phyloP scores from a whole-genome alignment of 2,797 vertebrate genomes.

The Coregonus sp. region DNA sequence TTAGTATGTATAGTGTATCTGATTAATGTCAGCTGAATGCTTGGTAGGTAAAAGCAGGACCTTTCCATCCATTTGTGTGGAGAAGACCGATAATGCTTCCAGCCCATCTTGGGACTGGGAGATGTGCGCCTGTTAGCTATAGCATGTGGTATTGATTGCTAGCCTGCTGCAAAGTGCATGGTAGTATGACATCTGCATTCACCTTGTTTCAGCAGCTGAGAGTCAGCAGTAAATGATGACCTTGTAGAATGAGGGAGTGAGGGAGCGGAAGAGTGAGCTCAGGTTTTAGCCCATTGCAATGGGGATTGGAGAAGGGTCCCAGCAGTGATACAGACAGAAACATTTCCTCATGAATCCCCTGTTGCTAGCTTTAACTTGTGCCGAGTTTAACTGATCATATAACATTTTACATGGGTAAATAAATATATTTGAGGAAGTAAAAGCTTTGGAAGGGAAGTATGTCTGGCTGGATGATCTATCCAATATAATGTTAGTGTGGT shows the following conservation, averaged over 20 bases:
- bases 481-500: not conserved
- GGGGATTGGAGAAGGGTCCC: constrained; percentile 29
- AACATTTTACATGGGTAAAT: constrained; percentile 14
- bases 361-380: constrained; percentile 19
- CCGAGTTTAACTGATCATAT: constrained; percentile 10
- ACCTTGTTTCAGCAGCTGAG: constrained; percentile 54
- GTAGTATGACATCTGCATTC: constrained; percentile 57
- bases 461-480: not conserved
- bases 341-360: constrained; percentile 31
- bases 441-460: constrained; percentile 26
- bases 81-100: constrained; percentile 35
- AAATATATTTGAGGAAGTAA: constrained; percentile 15
- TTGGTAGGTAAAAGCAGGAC: constrained; percentile 30
- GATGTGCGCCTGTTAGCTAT: constrained; percentile 34
- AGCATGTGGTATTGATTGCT: constrained; percentile 60
- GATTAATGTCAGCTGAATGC: constrained; percentile 40
- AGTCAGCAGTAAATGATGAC: constrained; percentile 61
- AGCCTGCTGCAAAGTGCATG: constrained; percentile 44
- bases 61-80: constrained; percentile 36
- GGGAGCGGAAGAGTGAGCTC: constrained; percentile 40
- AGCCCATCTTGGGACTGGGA: constrained; percentile 20
- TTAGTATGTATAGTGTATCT: not conserved
- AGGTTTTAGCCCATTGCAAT: constrained; percentile 54
- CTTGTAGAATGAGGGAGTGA: constrained; percentile 18
- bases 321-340: constrained; percentile 14